Evolutionary conservation across 2,888 invertebrate genomes (phyloP).

Genomic region (Hirtodrosophila confusa): DNA sequence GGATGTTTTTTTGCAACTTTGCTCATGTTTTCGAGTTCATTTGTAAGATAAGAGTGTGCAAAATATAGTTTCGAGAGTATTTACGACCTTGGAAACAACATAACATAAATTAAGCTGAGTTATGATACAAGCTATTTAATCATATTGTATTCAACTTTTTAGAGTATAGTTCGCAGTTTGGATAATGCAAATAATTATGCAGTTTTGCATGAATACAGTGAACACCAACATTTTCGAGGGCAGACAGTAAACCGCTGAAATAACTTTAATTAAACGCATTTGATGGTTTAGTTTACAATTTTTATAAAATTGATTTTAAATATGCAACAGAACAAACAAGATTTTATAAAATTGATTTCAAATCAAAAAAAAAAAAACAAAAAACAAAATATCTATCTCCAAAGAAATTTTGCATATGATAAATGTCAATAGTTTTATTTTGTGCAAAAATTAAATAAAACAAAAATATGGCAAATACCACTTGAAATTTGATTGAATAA

Average conservation of each 20-base stretch:
- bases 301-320: neutral
- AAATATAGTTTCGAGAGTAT: constrained; percentile 22
- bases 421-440: constrained; percentile 12
- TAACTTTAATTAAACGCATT: neutral
- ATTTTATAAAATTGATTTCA: neutral
- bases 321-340: no score
- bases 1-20: constrained; percentile 17
- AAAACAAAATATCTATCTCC: neutral
- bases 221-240: no score
- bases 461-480: constrained; percentile 2
- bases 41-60: constrained; percentile 48
- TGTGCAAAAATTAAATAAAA: constrained; percentile 9
- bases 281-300: neutral
- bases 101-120: constrained; percentile 15
- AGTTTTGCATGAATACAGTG: no score
- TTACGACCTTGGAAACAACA: constrained; percentile 13
- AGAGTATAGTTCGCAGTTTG: no score
- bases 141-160: neutral
- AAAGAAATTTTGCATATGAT: neutral
- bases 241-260: neutral
- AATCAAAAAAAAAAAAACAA: constrained; percentile 1
- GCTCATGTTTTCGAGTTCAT: constrained; percentile 21
- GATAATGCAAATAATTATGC: neutral
- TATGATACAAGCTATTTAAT: neutral
- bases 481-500: constrained; percentile 13